These are phyloP conservation scores for Arrhopalites spinosus DNA, from an alignment of 2,888 invertebrate species.

Conservation along the genomic window DNA sequence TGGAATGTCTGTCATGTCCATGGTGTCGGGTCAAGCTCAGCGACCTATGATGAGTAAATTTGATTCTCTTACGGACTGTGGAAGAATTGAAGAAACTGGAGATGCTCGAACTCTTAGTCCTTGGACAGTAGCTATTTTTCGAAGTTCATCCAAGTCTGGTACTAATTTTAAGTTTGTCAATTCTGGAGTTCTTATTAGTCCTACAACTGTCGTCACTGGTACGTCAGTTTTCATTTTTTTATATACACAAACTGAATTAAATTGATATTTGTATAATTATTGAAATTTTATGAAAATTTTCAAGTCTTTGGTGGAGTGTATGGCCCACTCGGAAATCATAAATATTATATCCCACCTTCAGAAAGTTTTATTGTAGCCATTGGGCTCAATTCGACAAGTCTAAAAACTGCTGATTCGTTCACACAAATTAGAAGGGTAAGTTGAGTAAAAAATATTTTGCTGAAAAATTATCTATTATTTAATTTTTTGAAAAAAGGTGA, in stretches of 20 bases:
- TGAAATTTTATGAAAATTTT: too few relatives aligned
- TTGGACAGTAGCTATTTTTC: constrained; percentile 16
- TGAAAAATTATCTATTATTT: background rate
- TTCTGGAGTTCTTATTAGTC: constrained; percentile 14
- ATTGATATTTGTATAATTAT: too few relatives aligned
- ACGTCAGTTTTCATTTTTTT: too few relatives aligned
- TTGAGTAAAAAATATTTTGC: background rate
- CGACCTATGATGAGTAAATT: background rate
- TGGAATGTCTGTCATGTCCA: too few relatives aligned
- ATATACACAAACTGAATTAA: too few relatives aligned
- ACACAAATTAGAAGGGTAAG: constrained; percentile 14
- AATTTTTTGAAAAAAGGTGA: background rate
- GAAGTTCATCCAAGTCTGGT: background rate
- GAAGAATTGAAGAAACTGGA: background rate
- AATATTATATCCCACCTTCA: constrained; percentile 11
- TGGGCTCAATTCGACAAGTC: constrained; percentile 13
- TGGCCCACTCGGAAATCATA: background rate
- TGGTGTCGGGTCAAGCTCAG: too few relatives aligned
- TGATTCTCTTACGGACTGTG: background rate
- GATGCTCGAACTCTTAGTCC: constrained; percentile 15
- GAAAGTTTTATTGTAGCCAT: constrained; percentile 9
- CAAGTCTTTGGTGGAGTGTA: constrained; percentile 9
- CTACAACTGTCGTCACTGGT: background rate
- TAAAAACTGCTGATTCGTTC: background rate
- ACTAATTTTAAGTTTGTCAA: constrained; percentile 1